Evolutionary conservation across 2,113 vertebrate genomes (phyloP).

Genomic region (Myiozetetes cayanensis): DNA sequence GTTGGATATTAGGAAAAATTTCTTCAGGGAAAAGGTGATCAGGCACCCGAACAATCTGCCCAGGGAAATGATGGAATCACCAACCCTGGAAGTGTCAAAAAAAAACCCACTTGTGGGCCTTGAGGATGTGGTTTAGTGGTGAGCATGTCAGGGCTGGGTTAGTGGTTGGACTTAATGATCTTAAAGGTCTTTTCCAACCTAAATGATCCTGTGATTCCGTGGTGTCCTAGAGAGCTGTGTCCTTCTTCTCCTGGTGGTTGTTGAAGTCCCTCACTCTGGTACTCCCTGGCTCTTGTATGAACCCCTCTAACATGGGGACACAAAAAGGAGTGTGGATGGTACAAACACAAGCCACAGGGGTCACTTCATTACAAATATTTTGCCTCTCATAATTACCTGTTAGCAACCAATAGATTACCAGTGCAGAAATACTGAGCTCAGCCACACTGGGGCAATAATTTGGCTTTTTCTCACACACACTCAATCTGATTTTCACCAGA

Average conservation of each 20-base stretch:
- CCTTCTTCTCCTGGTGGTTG: not conserved
- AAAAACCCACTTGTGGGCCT: not conserved
- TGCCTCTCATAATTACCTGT: not conserved
- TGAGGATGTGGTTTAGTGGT: not conserved
- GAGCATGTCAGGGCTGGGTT: not conserved
- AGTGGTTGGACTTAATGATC: not conserved
- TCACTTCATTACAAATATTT: not conserved
- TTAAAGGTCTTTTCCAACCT: not conserved
- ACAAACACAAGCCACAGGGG: not conserved
- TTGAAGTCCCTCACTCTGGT: not conserved
- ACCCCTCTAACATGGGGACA: fast-evolving
- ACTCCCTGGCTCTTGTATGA: not conserved
- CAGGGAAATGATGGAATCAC: not conserved
- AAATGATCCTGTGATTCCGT: not conserved
- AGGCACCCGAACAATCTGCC: not conserved
- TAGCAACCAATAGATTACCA: not conserved
- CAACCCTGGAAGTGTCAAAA: not conserved
- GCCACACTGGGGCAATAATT: not conserved
- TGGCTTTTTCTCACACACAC: not conserved
- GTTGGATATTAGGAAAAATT: not conserved
- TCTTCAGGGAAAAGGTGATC: not conserved
- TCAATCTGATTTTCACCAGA: not conserved
- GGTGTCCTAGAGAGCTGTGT: not conserved
- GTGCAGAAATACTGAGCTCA: not conserved
- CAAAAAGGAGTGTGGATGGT: not conserved